Conservation (phyloP, 2,797 vertebrate genomes). For the Hoplostethus mediterraneus region DNA sequence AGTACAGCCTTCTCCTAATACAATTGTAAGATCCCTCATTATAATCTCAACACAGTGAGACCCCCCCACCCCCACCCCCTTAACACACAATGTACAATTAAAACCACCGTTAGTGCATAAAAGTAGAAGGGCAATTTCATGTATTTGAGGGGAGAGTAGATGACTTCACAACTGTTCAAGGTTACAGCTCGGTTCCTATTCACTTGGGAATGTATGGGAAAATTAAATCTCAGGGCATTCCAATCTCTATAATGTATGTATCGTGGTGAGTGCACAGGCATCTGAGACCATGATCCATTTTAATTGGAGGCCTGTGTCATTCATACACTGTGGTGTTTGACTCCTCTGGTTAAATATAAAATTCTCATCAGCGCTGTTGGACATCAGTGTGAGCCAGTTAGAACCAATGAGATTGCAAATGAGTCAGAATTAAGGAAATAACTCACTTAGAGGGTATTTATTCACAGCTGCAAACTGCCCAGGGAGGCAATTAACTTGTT, state of each 20-base stretch:
- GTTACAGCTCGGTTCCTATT: slow-evolving; percentile 56
- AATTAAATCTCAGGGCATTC: slow-evolving; percentile 45
- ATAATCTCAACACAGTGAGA: slow-evolving; percentile 16
- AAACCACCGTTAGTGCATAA: slow-evolving; percentile 36
- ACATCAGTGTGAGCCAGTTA: slow-evolving; percentile 50
- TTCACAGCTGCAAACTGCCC: slow-evolving; percentile 67
- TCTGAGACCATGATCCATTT: slow-evolving; percentile 69
- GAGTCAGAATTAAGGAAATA: slow-evolving; percentile 69
- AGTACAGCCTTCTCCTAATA: slow-evolving; percentile 14
- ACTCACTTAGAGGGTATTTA: slow-evolving; percentile 73
- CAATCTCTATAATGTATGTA: slow-evolving; percentile 75
- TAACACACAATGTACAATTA: slow-evolving; percentile 34
- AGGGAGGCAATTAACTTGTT: slow-evolving; percentile 66
- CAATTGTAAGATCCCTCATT: slow-evolving; percentile 32
- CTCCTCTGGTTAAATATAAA: slow-evolving; percentile 70
- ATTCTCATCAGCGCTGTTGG: slow-evolving; percentile 66
- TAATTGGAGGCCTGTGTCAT: slow-evolving; percentile 71
- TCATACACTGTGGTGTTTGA: slow-evolving; percentile 58
- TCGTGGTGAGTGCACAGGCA: slow-evolving; percentile 46
- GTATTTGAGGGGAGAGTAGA: slow-evolving; percentile 43
- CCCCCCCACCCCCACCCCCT: slow-evolving; percentile 1
- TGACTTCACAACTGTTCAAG: slow-evolving; percentile 60
- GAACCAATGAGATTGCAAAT: slow-evolving; percentile 60
- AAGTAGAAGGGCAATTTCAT: slow-evolving; percentile 21
- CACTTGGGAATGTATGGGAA: slow-evolving; percentile 43